Evolutionary conservation across 2,888 invertebrate species (phyloP), one percentile per base, ranked within the genome.

Genomic region (Halictus ligatus): DNA sequence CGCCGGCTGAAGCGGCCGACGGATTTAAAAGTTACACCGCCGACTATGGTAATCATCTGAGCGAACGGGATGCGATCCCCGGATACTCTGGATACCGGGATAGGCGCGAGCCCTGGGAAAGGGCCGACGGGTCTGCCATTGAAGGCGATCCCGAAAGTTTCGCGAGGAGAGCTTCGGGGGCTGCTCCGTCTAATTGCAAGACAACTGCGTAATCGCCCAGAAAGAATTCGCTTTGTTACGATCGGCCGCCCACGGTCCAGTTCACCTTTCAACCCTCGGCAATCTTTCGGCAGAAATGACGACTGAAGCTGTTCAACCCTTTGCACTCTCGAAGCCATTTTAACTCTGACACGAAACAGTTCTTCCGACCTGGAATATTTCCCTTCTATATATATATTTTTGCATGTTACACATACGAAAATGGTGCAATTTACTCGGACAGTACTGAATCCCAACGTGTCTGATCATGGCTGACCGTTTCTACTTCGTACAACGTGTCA

Each of bases 21-120:
- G 76, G 82, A 86, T 80, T 88, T 88, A 83, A 88, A 88, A 88
- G 88, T 86, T 88, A 82, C 76, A 88, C 77, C 78, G 13, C 73
- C 67, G 72, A 73, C 73, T 73, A 75, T 67, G 78, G 75, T 76
- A 74, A 60, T 58, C 67, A n/a, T 79, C 67, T 54, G 73, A 40
- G 81, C 69, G 74, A 67, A 81, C 74, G 83, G 81, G 83, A 85
- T 80, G 85, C 77, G 83, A 71, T 75, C 71, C 77, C 71, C 15
- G 40, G 29, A 48, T 73, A 73, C 50, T 21, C 50, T 21, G 29
- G 71, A 71, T 35, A 35, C 35, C 5, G 35, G 35, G 35, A 35
- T 35, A 43, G 40, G 12, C 43, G 21, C n/a, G 29, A 13, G 46
- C 12, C 18, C 60, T 10, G 18, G 43, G 64, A 25, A n/a, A 29